Conservation (phyloP, 2,113 vertebrate genomes). For the Rhinoderma darwinii region DNA sequence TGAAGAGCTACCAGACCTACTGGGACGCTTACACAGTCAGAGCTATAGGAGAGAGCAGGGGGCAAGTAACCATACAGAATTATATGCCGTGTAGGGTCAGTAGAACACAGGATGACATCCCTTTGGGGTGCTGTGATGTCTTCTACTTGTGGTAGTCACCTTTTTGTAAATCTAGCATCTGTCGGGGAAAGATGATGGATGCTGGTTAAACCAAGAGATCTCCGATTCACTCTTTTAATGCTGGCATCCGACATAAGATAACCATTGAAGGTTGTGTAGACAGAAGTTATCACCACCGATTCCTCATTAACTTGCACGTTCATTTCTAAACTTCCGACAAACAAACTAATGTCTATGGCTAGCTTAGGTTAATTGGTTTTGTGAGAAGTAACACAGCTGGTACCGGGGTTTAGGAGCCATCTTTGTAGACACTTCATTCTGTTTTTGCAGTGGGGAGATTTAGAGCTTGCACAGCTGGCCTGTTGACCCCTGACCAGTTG, state of each 20-base stretch:
- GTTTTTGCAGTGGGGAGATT: neutral
- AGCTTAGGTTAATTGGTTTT: neutral
- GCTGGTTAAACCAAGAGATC: neutral
- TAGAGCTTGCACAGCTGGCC: conserved; percentile 26
- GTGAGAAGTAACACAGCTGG: conserved; percentile 8
- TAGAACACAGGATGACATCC: too few species aligned
- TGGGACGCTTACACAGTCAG: too few species aligned
- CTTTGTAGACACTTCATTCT: conserved; percentile 12
- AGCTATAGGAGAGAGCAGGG: too few species aligned
- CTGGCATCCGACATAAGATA: neutral
- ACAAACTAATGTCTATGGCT: neutral
- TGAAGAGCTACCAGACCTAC: too few species aligned
- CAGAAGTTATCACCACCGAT: neutral
- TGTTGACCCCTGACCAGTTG: conserved; percentile 33
- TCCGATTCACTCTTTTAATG: neutral
- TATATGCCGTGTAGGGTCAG: neutral
- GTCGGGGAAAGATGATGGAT: neutral
- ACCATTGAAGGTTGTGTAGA: neutral
- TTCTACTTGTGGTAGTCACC: neutral
- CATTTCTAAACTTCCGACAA: neutral
- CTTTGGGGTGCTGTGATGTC: neutral
- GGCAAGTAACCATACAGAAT: too few species aligned
- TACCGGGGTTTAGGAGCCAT: neutral
- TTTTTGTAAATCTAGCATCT: neutral
- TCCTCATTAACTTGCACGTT: neutral